phyloP scores from a whole-genome alignment of 1,140 invertebrate genomes.

The Xylocopa sonorina region DNA sequence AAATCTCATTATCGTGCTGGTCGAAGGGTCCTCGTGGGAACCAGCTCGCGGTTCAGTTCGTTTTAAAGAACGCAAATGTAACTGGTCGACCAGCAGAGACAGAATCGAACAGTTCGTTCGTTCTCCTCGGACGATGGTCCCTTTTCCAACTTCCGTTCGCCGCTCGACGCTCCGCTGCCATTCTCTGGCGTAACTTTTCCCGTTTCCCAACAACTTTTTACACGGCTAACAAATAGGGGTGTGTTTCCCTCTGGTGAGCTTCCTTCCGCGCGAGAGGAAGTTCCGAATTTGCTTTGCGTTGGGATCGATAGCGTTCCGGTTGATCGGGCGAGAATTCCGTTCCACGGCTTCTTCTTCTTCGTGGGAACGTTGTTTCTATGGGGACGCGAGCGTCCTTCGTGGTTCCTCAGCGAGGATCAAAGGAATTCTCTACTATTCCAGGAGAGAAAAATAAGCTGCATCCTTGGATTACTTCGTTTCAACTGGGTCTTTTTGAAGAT shows the following conservation, averaged over 20 bases:
- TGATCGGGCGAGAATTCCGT: neutral
- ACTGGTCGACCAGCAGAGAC: neutral
- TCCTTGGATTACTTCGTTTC: neutral
- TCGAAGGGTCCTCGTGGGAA: neutral
- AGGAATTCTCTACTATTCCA: neutral
- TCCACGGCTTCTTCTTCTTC: too few relatives aligned
- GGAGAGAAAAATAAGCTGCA: neutral
- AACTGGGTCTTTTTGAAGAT: too few relatives aligned
- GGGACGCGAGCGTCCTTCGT: neutral
- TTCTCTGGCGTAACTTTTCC: neutral
- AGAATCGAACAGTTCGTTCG: neutral
- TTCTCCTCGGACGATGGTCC: neutral
- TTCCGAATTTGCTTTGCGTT: neutral
- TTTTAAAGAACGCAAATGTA: neutral
- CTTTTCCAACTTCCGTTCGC: neutral
- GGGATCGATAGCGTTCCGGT: slow-evolving; percentile 18
- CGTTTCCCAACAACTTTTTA: neutral
- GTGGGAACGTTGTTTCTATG: neutral
- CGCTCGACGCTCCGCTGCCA: neutral
- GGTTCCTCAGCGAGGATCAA: neutral
- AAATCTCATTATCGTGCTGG: slow-evolving; percentile 15
- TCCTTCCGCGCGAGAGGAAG: slow-evolving; percentile 20
- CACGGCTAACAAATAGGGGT: neutral
- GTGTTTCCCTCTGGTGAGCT: neutral
- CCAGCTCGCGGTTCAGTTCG: too few relatives aligned